phyloP scores from a whole-genome alignment of 2,888 invertebrate genomes.

The Trichopoda pennipes region DNA sequence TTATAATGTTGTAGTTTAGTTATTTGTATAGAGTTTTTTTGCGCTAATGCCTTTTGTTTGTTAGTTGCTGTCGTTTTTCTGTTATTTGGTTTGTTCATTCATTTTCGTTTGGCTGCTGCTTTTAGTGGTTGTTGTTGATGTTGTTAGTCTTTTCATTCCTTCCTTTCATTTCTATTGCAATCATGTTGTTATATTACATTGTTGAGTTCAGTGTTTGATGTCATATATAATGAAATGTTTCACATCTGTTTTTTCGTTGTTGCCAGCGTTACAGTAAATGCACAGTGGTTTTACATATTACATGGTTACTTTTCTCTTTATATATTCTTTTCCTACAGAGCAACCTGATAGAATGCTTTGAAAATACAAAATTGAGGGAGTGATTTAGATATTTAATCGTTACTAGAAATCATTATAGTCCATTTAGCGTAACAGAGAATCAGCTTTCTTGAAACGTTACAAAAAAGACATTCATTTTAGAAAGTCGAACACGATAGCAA shows the following conservation, averaged over 20 bases:
- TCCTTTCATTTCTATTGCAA: conserved; percentile 71
- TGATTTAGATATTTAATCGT: too few relatives aligned
- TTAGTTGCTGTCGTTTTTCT: conserved; percentile 2
- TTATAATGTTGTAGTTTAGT: conserved; percentile 58
- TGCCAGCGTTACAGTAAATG: conserved; percentile 10
- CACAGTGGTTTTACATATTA: conserved; percentile 27
- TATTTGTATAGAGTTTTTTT: conserved; percentile 46
- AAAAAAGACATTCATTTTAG: too few relatives aligned
- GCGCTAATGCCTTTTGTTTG: conserved; percentile 3
- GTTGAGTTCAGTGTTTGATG: conserved; percentile 49
- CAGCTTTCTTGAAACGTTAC: too few relatives aligned
- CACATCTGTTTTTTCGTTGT: conserved; percentile 43
- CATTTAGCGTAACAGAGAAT: too few relatives aligned
- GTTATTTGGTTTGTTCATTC: conserved; percentile 27
- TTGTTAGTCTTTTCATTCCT: conserved; percentile 21
- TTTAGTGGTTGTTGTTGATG: not conserved
- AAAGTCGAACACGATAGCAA: too few relatives aligned
- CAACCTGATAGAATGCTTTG: too few relatives aligned
- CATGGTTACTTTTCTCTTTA: too few relatives aligned
- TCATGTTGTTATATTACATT: conserved; percentile 78
- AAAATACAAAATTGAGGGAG: too few relatives aligned
- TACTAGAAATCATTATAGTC: too few relatives aligned
- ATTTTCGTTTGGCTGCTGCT: conserved; percentile 43
- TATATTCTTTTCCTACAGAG: too few relatives aligned
- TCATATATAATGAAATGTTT: conserved; percentile 57